Evolutionary conservation across 2,888 invertebrate species (phyloP), one percentile per base, ranked within the genome.

Genomic region (Baccha elongata): DNA sequence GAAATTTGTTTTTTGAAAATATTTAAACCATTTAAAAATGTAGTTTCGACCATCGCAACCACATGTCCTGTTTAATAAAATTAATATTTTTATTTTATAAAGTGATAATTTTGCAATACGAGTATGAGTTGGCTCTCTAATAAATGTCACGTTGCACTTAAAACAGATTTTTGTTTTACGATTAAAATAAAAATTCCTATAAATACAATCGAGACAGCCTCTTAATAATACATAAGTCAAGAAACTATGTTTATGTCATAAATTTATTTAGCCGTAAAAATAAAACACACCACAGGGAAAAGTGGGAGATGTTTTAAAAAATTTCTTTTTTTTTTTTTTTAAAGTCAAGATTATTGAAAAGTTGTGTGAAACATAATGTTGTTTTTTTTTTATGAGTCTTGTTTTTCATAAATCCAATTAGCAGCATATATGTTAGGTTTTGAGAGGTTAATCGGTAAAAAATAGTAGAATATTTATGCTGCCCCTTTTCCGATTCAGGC

Each of bases 171-270:
- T 5, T 19, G 29, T 60, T 60, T 60, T 60, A 60, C 44, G 17
- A 17, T 19, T 44, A 17, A 7, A 60, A 44, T 60, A 60, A 60
- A 60, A 60, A 60, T 60, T 44, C 60, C 60, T 60, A 60, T 60
- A 60, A 60, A 60, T 60, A 52, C 23, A 26, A 40, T 44, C 3
- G n/a, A 44, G 29, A 60, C 42, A 44, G 44, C 60, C 60, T 60
- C 44, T 60, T 60, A 60, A 60, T 60, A 60, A 60, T 29, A 17
- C 60, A 60, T 60, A 60, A 60, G 44, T 60, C 60, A 60, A 19
- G 44, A 19, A 29, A 29, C 42, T 17, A 32, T 60, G 60, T 60
- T 60, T 58, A 40, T 40, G 58, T 42, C 42, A 29, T 58, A 42
- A 23, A 58, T 44, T 60, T 60, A 44, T 44, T 44, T 60, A 44